phyloP scores from a whole-genome alignment of 2,797 vertebrate genomes.

The Danio aesculapii region DNA sequence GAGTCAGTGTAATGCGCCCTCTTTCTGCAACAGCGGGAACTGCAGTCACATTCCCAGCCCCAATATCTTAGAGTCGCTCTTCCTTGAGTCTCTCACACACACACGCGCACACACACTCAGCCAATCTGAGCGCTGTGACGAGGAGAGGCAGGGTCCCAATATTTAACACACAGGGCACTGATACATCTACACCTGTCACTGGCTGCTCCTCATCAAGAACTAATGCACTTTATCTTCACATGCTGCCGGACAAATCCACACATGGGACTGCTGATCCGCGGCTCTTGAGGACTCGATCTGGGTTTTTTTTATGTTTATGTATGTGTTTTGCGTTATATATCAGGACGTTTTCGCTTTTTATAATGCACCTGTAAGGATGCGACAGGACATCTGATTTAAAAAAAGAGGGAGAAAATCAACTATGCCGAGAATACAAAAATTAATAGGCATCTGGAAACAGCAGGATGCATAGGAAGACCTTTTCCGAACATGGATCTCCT shows the following conservation, averaged over 20 bases:
- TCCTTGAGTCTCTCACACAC: slow-evolving; percentile 80
- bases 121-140: slow-evolving; percentile 95
- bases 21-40: slow-evolving; percentile 71
- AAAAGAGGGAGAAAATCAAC: slow-evolving; percentile 8
- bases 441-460: slow-evolving; percentile 60
- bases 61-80: slow-evolving; percentile 69
- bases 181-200: slow-evolving; percentile 77
- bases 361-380: slow-evolving; percentile 30
- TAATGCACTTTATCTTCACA: slow-evolving; percentile 27
- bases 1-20: slow-evolving; percentile 71
- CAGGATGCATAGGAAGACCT: slow-evolving; percentile 61
- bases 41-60: slow-evolving; percentile 69
- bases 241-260: background rate
- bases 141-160: slow-evolving; percentile 88
- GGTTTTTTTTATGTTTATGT: background rate
- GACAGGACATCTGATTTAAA: slow-evolving; percentile 22
- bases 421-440: slow-evolving; percentile 58
- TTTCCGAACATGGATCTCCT: slow-evolving; percentile 64
- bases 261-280: slow-evolving; percentile 16
- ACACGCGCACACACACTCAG: slow-evolving; percentile 72
- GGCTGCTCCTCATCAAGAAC: slow-evolving; percentile 38
- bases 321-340: background rate
- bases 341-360: slow-evolving; percentile 30
- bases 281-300: slow-evolving; percentile 3
- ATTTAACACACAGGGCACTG: slow-evolving; percentile 86